Conservation (phyloP, 1,140 invertebrate species). For the Cyclargus thomasi region DNA sequence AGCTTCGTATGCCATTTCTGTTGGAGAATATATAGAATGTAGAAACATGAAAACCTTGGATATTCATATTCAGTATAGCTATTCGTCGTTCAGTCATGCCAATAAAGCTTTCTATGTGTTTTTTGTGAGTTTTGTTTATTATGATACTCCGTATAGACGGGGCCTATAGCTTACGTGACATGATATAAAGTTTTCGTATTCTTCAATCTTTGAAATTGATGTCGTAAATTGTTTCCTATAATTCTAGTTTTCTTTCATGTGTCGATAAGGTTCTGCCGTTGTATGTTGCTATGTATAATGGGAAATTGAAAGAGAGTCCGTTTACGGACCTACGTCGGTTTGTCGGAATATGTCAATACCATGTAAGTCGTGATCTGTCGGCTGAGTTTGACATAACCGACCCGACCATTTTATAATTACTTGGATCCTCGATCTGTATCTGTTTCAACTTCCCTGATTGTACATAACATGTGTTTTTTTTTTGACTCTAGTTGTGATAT, state of each 20-base stretch:
- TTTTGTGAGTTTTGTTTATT: slow-evolving; percentile 11
- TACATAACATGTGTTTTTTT: not conserved
- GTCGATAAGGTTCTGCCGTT: slow-evolving; percentile 20
- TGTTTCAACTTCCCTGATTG: too few species aligned
- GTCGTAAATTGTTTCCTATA: not conserved
- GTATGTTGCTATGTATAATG: slow-evolving; percentile 16
- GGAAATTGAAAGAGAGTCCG: too few species aligned
- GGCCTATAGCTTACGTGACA: not conserved
- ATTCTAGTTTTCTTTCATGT: not conserved
- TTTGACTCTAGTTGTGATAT: not conserved
- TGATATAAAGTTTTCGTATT: slow-evolving; percentile 15
- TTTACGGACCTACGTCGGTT: too few species aligned
- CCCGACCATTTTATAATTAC: not conserved
- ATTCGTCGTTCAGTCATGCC: slow-evolving; percentile 12
- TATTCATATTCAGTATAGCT: not conserved
- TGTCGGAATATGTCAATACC: too few species aligned
- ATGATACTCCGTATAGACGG: slow-evolving; percentile 1
- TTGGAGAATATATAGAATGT: slow-evolving; percentile 18
- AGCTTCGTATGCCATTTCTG: slow-evolving; percentile 11
- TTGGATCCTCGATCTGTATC: too few species aligned
- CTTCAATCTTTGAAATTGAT: not conserved
- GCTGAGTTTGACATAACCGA: too few species aligned
- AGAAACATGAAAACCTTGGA: not conserved
- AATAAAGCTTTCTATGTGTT: slow-evolving; percentile 17
- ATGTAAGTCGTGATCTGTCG: too few species aligned